Conservation (phyloP, 1,140 invertebrate genomes). For the Ostrea edulis region DNA sequence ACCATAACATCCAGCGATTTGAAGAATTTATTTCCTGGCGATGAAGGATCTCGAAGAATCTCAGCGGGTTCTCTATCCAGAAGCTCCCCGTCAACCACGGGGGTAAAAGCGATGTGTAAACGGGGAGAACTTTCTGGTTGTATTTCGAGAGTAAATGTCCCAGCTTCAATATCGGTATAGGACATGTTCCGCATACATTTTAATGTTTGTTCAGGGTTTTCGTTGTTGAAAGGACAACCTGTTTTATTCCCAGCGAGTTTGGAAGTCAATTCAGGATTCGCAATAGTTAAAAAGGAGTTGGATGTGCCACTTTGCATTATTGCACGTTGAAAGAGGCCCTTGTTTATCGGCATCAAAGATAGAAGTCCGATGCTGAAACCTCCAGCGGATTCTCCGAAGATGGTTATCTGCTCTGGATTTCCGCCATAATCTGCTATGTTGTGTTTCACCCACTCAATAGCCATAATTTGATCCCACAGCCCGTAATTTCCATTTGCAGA, state of each 20-base stretch:
- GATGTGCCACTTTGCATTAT: conserved; percentile 62
- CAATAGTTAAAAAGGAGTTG: conserved; percentile 1
- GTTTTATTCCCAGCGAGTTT: not conserved
- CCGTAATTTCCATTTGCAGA: conserved; percentile 71
- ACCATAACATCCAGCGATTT: not conserved
- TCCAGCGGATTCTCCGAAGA: conserved; percentile 85
- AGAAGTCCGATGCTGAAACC: conserved; percentile 53
- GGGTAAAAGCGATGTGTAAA: too few relatives aligned
- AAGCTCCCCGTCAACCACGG: not conserved
- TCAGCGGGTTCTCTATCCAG: not conserved
- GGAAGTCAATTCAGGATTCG: not conserved
- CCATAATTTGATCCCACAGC: conserved; percentile 84
- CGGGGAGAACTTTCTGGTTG: too few relatives aligned
- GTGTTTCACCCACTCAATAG: conserved; percentile 86
- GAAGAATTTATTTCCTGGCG: not conserved
- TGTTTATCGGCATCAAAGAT: conserved; percentile 58
- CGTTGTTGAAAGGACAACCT: not conserved
- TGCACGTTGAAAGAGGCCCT: conserved; percentile 60
- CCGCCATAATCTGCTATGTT: conserved; percentile 88
- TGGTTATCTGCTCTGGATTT: conserved; percentile 84
- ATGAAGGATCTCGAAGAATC: not conserved
- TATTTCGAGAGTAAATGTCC: too few relatives aligned
- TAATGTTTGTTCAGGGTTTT: too few relatives aligned
- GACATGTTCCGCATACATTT: too few relatives aligned
- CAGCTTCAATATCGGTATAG: too few relatives aligned